phyloP scores from a whole-genome alignment of 1,140 invertebrate genomes.

The Drosophila micromelanica region DNA sequence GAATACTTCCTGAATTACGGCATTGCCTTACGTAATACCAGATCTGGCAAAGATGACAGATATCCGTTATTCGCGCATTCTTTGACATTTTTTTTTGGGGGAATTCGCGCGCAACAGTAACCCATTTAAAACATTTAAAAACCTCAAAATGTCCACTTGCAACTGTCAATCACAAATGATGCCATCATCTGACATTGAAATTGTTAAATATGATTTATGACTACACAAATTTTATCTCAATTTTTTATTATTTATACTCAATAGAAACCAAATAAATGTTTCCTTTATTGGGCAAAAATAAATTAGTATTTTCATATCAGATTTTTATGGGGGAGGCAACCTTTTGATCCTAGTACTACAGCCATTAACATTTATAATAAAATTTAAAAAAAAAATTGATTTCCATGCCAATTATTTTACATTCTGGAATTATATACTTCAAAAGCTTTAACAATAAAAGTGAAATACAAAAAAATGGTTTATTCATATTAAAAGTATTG shows the following conservation, averaged over 20 bases:
- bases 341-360: no score
- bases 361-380: no score
- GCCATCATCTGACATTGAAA: slow-evolving; percentile 38
- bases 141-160: slow-evolving; percentile 42
- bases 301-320: background rate
- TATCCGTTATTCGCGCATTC: slow-evolving; percentile 16
- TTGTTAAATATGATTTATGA: slow-evolving; percentile 4
- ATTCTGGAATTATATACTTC: no score
- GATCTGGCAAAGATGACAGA: slow-evolving; percentile 32
- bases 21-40: slow-evolving; percentile 58
- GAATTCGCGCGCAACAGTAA: slow-evolving; percentile 13
- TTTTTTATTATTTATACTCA: background rate
- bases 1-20: slow-evolving; percentile 78
- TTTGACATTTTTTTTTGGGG: background rate
- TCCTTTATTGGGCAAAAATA: background rate
- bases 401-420: no score
- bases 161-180: slow-evolving; percentile 51
- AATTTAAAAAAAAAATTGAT: no score
- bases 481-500: no score
- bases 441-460: no score
- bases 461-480: no score
- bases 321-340: no score
- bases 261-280: background rate
- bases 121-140: slow-evolving; percentile 15
- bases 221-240: background rate